Percentiles rank a stretch among this genome's conserved stretches.
Conservation (phyloP, 2,113 vertebrate genomes). For the Coptodon rendalli region DNA sequence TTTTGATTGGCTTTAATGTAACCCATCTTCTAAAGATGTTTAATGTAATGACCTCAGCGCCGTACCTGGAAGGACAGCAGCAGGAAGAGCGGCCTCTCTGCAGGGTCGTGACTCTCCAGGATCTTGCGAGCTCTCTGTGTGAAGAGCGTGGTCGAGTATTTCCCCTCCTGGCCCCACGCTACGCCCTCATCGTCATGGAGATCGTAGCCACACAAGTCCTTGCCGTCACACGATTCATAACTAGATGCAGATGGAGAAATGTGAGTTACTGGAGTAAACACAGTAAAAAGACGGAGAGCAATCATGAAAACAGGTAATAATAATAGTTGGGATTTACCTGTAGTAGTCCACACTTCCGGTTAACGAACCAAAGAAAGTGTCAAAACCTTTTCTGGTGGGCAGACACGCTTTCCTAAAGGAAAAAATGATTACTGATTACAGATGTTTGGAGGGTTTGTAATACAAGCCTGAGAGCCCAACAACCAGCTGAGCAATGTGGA, state of each 20-base stretch:
- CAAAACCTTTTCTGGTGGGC: conserved; percentile 87
- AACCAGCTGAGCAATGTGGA: not conserved
- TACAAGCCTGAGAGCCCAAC: not conserved
- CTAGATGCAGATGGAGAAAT: conserved; percentile 16
- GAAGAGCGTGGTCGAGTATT: conserved; percentile 89
- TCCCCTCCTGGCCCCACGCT: conserved; percentile 86
- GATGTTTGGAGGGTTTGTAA: not conserved
- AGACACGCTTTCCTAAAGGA: conserved; percentile 85
- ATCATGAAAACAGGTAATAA: not conserved
- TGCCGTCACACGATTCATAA: conserved; percentile 87
- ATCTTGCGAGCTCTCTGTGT: conserved; percentile 86
- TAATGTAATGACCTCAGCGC: not conserved
- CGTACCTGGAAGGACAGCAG: conserved; percentile 86
- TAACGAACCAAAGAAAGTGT: conserved; percentile 90
- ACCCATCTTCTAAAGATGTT: not conserved
- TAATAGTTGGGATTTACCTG: conserved; percentile 36
- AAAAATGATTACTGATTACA: not conserved
- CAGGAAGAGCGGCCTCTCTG: conserved; percentile 84
- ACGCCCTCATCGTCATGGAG: conserved; percentile 85
- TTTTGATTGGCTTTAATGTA: not conserved
- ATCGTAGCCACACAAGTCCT: conserved; percentile 85
- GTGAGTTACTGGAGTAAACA: not conserved
- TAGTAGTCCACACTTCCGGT: conserved; percentile 95
- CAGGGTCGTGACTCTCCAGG: conserved; percentile 80
- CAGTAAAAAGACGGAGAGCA: not conserved